Evolutionary conservation across 1,140 invertebrate genomes (phyloP).

Genomic region (Chymomyza costata): DNA sequence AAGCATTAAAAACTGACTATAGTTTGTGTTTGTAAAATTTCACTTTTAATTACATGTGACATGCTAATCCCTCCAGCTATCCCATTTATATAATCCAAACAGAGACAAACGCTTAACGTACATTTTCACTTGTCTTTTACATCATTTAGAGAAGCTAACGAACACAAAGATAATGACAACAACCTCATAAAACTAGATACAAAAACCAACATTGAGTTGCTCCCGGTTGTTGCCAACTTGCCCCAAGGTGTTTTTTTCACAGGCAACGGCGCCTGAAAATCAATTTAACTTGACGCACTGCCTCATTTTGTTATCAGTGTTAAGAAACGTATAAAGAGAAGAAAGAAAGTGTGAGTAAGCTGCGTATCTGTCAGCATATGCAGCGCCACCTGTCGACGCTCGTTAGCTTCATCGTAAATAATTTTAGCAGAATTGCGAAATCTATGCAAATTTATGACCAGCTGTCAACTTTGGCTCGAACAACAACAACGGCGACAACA

Average conservation of each 20-base stretch:
- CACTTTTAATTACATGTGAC: constrained; percentile 68
- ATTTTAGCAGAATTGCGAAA: constrained; percentile 58
- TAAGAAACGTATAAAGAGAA: neutral
- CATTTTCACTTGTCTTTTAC: constrained; percentile 70
- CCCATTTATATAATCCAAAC: constrained; percentile 52
- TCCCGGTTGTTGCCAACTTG: constrained; percentile 30
- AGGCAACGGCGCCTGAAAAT: constrained; percentile 63
- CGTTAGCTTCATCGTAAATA: constrained; percentile 72
- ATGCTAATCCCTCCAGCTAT: constrained; percentile 54
- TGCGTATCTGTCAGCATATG: constrained; percentile 7
- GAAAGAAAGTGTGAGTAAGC: neutral
- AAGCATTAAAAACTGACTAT: too few species aligned
- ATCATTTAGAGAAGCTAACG: constrained; percentile 62
- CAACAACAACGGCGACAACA: neutral
- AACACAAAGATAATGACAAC: constrained; percentile 11
- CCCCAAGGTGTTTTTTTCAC: constrained; percentile 13
- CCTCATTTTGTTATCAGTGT: constrained; percentile 29
- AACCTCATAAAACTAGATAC: neutral
- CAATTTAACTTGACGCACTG: constrained; percentile 62
- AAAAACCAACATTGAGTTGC: constrained; percentile 13
- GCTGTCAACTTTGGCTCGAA: constrained; percentile 16
- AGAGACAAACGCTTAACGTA: constrained; percentile 63
- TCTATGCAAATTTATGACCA: constrained; percentile 66
- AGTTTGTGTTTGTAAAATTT: too few species aligned
- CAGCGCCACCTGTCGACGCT: constrained; percentile 65